A percentile compares a stretch with the other conserved stretches of the same genome.
These are phyloP conservation scores for Epinotia ramella DNA, from an alignment of 2,888 invertebrate species.

Conservation along the genomic window DNA sequence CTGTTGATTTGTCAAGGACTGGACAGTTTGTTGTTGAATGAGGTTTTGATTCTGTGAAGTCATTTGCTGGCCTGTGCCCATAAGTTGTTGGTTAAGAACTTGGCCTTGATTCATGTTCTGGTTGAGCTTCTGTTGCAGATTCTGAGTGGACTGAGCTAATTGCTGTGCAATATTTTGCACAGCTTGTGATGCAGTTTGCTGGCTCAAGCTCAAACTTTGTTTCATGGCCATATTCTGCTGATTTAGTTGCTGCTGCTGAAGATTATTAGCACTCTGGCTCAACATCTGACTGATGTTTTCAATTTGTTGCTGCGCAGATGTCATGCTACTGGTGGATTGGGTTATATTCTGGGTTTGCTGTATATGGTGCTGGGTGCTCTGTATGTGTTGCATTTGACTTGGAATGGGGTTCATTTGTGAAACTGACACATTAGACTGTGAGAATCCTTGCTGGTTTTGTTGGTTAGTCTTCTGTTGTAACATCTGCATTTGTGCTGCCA, in stretches of 20 bases:
- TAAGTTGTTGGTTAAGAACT: constrained; percentile 75
- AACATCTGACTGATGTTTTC: constrained; percentile 86
- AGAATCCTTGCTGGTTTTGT: constrained; percentile 64
- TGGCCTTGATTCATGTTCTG: constrained; percentile 76
- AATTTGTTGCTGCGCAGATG: constrained; percentile 86
- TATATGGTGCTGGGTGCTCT: constrained; percentile 72
- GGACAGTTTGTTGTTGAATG: constrained; percentile 78
- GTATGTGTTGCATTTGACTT: constrained; percentile 76
- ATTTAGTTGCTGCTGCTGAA: constrained; percentile 76
- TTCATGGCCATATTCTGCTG: constrained; percentile 80
- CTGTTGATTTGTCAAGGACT: constrained; percentile 75
- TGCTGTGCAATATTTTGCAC: constrained; percentile 81
- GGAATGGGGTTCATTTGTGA: constrained; percentile 76
- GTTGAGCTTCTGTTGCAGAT: constrained; percentile 73
- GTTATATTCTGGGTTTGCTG: constrained; percentile 72
- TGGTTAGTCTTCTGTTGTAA: constrained; percentile 62
- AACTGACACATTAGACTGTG: constrained; percentile 74
- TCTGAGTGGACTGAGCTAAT: constrained; percentile 76
- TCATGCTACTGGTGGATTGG: constrained; percentile 78
- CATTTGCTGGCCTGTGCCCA: constrained; percentile 82
- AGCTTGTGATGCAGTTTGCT: constrained; percentile 75
- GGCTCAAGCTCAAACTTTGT: constrained; percentile 74
- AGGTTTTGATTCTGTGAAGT: constrained; percentile 72
- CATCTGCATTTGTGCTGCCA: constrained; percentile 78
- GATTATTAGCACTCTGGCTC: constrained; percentile 79